Base-by-base conservation (phyloP, 2,888 invertebrate genomes). In the Epinotia bilunana region DNA sequence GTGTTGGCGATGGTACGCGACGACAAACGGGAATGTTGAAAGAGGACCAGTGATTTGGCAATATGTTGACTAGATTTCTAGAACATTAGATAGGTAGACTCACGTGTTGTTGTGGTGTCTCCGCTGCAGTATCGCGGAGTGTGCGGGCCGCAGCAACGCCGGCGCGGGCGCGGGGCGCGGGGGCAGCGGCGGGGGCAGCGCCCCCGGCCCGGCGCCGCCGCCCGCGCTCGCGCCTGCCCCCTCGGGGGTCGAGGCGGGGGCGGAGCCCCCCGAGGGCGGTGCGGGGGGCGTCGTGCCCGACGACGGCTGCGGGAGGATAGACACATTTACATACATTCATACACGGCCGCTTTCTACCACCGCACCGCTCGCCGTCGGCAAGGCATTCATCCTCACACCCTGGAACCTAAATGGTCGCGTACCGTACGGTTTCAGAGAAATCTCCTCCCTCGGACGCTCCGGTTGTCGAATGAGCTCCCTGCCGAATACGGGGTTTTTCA, bases 51-150 rank as follows among this genome's bases (percentile, higher is more conserved):
- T 28, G 23, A 28, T 33, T 33, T 33, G 7, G 33, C 39, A 9
- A 9, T 39, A 39, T 39, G 39, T 39, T 39, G 9, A 39, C 7
- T 39, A 39, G 39, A 9, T 39, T 39, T 9, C 28, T 4, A 0
- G 53, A 12, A 46, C 67, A 39, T 16, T 58, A 58, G 4, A 20
- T 58, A 12, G 0, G 12, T 23, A 18, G 13, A 62, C 85, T 82
- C 23, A 88, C 87, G 80, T 82, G 78, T 82, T 78, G 68, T 75
- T 79, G 65, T 77, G 89, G 53, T 91, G 91, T 1, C 93, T 65
- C 16, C 93, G 77, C 87, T 93, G 93, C 84, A 94, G 86, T 49
- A 93, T 91, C 74, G 94, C 90, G 78, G 94, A 94, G 85, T 93
- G 93, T 69, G 92, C 92, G 57, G 95, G 94, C 0, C 94, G 88